phyloP scores from a whole-genome alignment of 64 coral and sea anemone species.

The Actinia tenebrosa region DNA sequence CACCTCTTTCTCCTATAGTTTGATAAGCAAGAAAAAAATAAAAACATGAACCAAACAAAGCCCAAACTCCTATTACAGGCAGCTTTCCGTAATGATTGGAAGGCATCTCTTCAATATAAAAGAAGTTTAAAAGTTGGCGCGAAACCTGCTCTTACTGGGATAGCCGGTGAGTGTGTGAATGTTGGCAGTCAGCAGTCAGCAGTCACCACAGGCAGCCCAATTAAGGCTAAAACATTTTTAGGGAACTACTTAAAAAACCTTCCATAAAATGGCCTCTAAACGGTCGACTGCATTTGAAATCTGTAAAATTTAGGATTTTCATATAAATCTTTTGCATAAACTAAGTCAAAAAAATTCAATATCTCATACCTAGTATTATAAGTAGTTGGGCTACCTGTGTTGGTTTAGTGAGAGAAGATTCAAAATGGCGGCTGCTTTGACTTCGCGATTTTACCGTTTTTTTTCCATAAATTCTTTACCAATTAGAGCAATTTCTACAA shows the following conservation, averaged over 20 bases:
- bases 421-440: conserved; percentile 69
- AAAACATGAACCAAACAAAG: conserved; percentile 17
- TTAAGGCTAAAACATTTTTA: too few species aligned
- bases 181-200: neutral
- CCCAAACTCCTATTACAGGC: conserved; percentile 22
- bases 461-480: conserved; percentile 37
- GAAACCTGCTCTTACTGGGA: neutral
- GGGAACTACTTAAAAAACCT: too few species aligned
- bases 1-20: conserved; percentile 9
- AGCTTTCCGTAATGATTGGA: conserved; percentile 12
- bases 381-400: too few species aligned
- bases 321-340: too few species aligned
- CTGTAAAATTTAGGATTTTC: too few species aligned
- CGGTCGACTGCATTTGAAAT: too few species aligned
- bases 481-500: conserved; percentile 27
- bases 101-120: neutral
- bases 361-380: too few species aligned
- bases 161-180: too few species aligned
- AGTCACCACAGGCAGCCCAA: neutral
- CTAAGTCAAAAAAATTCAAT: too few species aligned
- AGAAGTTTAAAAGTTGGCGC: neutral
- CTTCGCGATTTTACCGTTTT: conserved; percentile 7
- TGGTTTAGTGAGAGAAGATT: neutral
- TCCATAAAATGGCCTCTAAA: too few species aligned
- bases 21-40: conserved; percentile 29